Base-by-base conservation (phyloP, 2,113 vertebrate species). In the Passer montanus region DNA sequence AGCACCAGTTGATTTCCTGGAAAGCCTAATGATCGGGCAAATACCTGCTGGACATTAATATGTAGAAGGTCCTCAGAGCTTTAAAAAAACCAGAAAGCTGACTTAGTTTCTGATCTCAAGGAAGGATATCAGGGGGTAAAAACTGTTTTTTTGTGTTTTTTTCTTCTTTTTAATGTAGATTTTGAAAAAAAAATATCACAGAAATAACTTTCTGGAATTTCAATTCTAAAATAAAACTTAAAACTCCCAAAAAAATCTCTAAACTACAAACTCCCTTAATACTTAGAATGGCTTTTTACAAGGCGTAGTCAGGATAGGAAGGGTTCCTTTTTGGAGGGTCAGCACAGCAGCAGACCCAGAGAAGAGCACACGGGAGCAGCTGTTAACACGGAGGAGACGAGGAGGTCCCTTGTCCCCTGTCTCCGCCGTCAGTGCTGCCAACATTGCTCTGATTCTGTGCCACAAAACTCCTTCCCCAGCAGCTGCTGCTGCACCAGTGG, bases 1-100 rank as follows among this genome's bases (percentile, higher is more conserved):
- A 58, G 26, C 35, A 66, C 15, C 23, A 44, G 73, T 89, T 90
- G 75, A 82, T 93, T 95, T 97, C 87, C 70, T 89, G 89, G 96
- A 96, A 91, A 80, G 63, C 55, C 70, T 68, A 63, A 74, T 8
- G 8, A 28, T 79, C 33, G 77, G 50, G 22, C 33, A 86, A 77
- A 82, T 46, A 79, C 11, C 20, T 88, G 22, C 31, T 47, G 21
- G 63, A 15, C 24, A 13, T 43, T 81, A 70, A 89, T 28, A 72
- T 2, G 3, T 2, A 84, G 80, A 74, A 60, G 41, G 33, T 58
- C 33, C 20, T 64, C 15, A 87, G 56, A 47, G 10, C 33, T 94
- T 84, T 75, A n/a, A 12, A 55, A 44, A 31, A 26, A 37, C 39
- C 9, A 39, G 39, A 64, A 55, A 31, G 3, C 6, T 37, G 20